Percentiles rank a stretch among this genome's conserved stretches.
Evolutionary conservation across 1,140 invertebrate species (phyloP).

Genomic region (Watersipora subatra): DNA sequence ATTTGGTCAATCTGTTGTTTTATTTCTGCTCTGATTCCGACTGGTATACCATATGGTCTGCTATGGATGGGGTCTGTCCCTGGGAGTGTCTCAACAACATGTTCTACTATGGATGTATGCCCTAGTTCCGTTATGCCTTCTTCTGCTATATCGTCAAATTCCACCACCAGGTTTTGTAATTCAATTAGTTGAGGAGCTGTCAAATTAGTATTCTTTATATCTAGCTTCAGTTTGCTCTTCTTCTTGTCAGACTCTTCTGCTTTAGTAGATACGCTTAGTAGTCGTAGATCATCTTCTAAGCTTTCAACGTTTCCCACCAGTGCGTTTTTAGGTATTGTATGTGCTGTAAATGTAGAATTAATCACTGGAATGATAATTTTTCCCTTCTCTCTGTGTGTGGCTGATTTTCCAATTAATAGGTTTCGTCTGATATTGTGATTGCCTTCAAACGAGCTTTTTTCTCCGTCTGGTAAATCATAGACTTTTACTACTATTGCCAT

Average conservation of each 20-base stretch:
- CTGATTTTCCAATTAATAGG: neutral
- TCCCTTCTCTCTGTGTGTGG: neutral
- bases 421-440: neutral
- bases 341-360: neutral
- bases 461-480: neutral
- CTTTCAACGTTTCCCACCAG: neutral
- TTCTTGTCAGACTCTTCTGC: neutral
- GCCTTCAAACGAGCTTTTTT: neutral
- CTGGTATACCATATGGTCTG: neutral
- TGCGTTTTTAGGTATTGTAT: neutral
- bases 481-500: neutral
- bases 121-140: neutral
- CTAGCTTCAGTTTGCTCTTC: neutral
- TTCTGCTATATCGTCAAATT: neutral
- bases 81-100: neutral
- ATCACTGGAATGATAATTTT: neutral
- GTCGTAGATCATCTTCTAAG: neutral
- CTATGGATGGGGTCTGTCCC: neutral
- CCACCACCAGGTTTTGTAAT: neutral
- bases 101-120: neutral
- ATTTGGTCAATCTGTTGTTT: conserved; percentile 12
- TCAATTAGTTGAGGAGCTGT: neutral
- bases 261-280: neutral
- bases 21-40: conserved; percentile 3
- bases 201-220: neutral